These are phyloP conservation scores for Serrognathus titanus DNA, from an alignment of 2,888 invertebrate genomes.

Conservation along the genomic window DNA sequence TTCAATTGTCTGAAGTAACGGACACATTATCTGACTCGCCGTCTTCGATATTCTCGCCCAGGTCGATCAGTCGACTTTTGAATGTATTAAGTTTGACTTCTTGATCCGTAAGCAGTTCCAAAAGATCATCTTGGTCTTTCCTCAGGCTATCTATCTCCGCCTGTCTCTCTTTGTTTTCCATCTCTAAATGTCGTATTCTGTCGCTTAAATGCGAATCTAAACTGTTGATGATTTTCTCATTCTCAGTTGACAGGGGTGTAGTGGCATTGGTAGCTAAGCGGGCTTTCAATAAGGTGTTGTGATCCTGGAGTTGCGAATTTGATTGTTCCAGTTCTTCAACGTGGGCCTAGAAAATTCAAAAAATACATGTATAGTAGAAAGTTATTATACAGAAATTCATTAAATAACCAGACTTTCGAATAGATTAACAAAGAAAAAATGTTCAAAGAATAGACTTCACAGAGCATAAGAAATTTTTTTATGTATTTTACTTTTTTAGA, in stretches of 20 bases:
- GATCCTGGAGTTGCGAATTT: slow-evolving; percentile 76
- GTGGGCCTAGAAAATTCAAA: slow-evolving; percentile 45
- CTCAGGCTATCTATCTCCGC: slow-evolving; percentile 63
- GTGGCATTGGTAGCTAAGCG: slow-evolving; percentile 50
- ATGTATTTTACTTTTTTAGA: no score
- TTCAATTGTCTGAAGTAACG: slow-evolving; percentile 20
- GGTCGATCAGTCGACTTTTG: slow-evolving; percentile 42
- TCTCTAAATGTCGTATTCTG: slow-evolving; percentile 36
- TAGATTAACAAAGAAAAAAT: no score
- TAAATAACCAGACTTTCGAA: no score
- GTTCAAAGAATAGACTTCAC: no score
- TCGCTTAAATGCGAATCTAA: slow-evolving; percentile 1
- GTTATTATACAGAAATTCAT: no score
- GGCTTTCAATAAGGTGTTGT: slow-evolving; percentile 81
- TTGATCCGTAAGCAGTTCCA: slow-evolving; percentile 88
- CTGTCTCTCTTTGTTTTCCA: slow-evolving; percentile 44
- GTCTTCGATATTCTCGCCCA: slow-evolving; percentile 43
- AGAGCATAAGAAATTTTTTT: no score
- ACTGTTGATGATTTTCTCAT: neutral
- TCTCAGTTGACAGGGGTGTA: neutral
- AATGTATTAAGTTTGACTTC: slow-evolving; percentile 51
- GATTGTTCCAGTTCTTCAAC: slow-evolving; percentile 67
- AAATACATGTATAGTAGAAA: no score
- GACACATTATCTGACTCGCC: slow-evolving; percentile 42
- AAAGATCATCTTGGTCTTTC: slow-evolving; percentile 90